phyloP scores from a whole-genome alignment of 2,888 invertebrate species.

The Baronia brevicornis region DNA sequence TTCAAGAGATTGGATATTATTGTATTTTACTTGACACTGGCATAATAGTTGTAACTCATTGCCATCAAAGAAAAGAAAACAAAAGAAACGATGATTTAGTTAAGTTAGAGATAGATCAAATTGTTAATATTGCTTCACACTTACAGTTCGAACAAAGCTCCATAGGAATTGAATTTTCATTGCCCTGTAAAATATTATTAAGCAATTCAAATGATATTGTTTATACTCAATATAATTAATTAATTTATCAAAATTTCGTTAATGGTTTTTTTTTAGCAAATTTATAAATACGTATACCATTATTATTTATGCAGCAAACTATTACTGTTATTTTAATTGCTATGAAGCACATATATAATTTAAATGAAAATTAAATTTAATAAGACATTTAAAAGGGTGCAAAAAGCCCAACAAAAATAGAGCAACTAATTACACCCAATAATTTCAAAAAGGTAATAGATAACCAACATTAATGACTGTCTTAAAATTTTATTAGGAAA shows the following conservation, averaged over 20 bases:
- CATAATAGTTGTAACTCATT: no score
- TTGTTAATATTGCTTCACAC: constrained; percentile 48
- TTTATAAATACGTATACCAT: no score
- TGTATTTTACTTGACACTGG: no score
- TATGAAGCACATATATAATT: no score
- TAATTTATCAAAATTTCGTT: neutral
- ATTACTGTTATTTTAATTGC: no score
- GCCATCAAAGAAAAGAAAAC: no score
- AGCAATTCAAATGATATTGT: constrained; percentile 13
- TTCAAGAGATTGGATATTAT: no score
- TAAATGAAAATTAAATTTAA: no score
- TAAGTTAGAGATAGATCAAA: constrained; percentile 14
- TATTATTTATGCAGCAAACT: no score
- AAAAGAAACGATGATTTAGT: constrained; percentile 14
- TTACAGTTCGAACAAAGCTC: constrained; percentile 97
- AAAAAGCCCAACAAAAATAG: constrained; percentile 1
- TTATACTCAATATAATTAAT: neutral
- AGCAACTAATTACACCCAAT: constrained; percentile 5
- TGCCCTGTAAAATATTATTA: constrained; percentile 81
- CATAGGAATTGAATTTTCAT: constrained; percentile 96
- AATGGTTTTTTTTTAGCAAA: no score
- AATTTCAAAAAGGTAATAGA: constrained; percentile 6
- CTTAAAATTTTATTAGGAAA: neutral
- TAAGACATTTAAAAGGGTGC: neutral
- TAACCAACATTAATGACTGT: neutral